Evolutionary conservation across 2,113 vertebrate species (phyloP).

Genomic region (Chionodraco myersi): DNA sequence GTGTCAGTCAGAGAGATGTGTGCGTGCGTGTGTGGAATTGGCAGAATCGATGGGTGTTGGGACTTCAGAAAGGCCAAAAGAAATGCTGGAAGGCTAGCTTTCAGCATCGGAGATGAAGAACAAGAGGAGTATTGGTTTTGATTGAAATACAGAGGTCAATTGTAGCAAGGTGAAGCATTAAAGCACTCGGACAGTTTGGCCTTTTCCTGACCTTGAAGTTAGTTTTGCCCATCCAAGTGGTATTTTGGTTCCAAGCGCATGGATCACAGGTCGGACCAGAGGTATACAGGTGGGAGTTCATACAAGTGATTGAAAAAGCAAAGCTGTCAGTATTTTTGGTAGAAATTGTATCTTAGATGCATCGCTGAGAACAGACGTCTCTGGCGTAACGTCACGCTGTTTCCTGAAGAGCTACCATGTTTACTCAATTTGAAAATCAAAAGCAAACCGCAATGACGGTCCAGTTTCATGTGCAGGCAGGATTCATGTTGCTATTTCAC

Average conservation of each 20-base stretch:
- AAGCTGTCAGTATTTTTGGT: neutral
- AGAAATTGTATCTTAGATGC: neutral
- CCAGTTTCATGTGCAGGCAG: neutral
- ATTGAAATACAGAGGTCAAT: constrained; percentile 33
- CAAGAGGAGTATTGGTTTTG: constrained; percentile 22
- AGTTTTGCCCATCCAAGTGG: neutral
- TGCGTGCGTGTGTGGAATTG: constrained; percentile 22
- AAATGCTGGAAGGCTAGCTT: constrained; percentile 31
- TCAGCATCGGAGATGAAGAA: constrained; percentile 32
- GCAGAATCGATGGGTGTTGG: constrained; percentile 38
- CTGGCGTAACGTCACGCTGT: neutral
- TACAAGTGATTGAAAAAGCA: neutral
- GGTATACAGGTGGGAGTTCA: neutral
- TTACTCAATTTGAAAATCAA: constrained; percentile 1
- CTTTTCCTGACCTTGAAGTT: neutral
- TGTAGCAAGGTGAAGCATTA: constrained; percentile 11
- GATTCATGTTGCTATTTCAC: constrained; percentile 6
- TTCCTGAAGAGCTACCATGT: neutral
- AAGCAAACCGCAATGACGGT: neutral
- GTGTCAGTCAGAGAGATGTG: constrained; percentile 69
- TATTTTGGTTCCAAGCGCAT: neutral
- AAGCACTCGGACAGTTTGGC: neutral
- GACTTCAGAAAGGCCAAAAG: constrained; percentile 45
- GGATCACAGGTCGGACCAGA: neutral
- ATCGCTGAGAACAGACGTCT: neutral